These are phyloP conservation scores for Autographa gamma DNA, from an alignment of 2,888 invertebrate species.

Conservation along the genomic window DNA sequence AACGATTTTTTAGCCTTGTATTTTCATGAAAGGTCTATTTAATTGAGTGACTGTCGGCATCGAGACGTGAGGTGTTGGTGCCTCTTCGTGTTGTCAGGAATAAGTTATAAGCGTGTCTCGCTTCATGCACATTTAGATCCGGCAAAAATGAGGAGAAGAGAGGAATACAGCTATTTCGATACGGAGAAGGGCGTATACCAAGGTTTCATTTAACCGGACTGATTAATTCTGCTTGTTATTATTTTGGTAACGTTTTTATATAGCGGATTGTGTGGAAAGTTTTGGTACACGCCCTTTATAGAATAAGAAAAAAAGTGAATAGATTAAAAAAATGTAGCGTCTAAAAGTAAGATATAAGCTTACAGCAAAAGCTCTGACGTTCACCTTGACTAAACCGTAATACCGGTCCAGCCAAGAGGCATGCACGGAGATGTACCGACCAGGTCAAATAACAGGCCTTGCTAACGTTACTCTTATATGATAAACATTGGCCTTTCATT, in stretches of 20 bases:
- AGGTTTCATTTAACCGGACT: not conserved
- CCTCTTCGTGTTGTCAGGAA: slow-evolving; percentile 37
- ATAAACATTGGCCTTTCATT: not conserved
- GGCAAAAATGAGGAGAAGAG: slow-evolving; percentile 22
- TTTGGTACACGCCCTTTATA: slow-evolving; percentile 29
- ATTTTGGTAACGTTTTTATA: not conserved
- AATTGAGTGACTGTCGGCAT: slow-evolving; percentile 29
- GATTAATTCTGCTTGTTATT: not conserved
- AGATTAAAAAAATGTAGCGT: slow-evolving; percentile 50
- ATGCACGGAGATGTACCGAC: slow-evolving; percentile 52
- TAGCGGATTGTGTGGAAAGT: not conserved
- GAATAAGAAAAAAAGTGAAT: slow-evolving; percentile 17
- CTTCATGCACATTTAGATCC: slow-evolving; percentile 53
- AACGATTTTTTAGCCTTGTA: slow-evolving; percentile 44
- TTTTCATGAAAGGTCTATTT: slow-evolving; percentile 44
- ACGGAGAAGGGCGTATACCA: slow-evolving; percentile 24
- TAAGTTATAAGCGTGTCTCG: slow-evolving; percentile 36
- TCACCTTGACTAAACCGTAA: slow-evolving; percentile 36
- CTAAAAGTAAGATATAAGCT: slow-evolving; percentile 58
- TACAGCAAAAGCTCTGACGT: slow-evolving; percentile 49
- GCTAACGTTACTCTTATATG: not conserved
- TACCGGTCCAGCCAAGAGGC: slow-evolving; percentile 39
- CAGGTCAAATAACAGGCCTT: slow-evolving; percentile 21
- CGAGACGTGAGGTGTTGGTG: slow-evolving; percentile 30
- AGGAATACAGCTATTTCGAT: slow-evolving; percentile 25